phyloP scores from a whole-genome alignment of 2,888 invertebrate species.

The Odontocolon sp. region DNA sequence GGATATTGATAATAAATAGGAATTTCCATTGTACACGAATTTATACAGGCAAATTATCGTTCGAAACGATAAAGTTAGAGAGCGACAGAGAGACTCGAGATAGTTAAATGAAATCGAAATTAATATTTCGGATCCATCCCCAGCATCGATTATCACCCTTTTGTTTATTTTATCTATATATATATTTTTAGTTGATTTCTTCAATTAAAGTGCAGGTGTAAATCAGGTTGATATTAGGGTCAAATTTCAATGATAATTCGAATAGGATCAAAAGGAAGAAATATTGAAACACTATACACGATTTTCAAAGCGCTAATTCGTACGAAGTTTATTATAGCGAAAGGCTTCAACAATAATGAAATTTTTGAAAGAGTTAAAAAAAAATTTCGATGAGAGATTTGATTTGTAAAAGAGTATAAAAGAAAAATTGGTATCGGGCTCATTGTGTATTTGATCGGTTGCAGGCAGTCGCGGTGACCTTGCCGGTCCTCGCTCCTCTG shows the following conservation, averaged over 20 bases:
- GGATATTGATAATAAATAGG: background rate
- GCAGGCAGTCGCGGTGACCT: constrained; percentile 78
- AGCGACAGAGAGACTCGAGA: constrained; percentile 11
- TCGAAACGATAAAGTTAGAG: background rate
- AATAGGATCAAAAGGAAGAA: background rate
- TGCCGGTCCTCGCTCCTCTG: constrained; percentile 75
- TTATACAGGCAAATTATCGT: too few relatives aligned
- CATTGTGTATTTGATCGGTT: constrained; percentile 64
- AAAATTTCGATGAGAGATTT: too few relatives aligned
- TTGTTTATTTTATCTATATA: too few relatives aligned
- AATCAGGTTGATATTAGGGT: background rate
- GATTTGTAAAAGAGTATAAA: too few relatives aligned
- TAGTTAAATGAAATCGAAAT: background rate
- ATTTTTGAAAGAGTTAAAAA: background rate
- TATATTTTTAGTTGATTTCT: background rate
- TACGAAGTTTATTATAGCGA: background rate
- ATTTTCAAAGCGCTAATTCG: background rate
- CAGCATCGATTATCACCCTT: background rate
- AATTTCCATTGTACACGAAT: too few relatives aligned
- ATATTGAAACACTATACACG: background rate
- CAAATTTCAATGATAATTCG: background rate
- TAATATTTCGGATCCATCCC: constrained; percentile 2
- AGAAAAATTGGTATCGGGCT: too few relatives aligned
- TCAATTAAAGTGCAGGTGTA: background rate
- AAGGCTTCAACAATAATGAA: too few relatives aligned